A percentile compares a stretch with the other conserved stretches of the same genome.
Evolutionary conservation across 2,797 vertebrate genomes (phyloP).

Genomic region (Intellagama lesueurii): DNA sequence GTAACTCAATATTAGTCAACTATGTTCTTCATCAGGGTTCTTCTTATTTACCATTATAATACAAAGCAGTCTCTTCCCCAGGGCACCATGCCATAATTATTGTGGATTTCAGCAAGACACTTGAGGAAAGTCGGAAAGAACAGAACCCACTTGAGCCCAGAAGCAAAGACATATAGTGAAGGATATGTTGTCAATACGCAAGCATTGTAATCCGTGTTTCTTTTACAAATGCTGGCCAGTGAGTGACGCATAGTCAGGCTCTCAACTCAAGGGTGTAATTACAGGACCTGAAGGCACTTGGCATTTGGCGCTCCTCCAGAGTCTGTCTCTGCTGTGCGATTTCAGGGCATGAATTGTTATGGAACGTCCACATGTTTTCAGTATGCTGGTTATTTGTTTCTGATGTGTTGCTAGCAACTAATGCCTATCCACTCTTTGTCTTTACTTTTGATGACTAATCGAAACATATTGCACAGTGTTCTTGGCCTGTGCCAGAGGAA

Average conservation of each 20-base stretch:
- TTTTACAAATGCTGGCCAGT: neutral
- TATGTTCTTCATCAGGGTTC: neutral
- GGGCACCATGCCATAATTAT: neutral
- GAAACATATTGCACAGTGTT: neutral
- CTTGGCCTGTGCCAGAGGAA: neutral
- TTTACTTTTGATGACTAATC: neutral
- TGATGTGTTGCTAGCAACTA: neutral
- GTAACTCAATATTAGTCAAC: too few relatives aligned
- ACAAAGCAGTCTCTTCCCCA: neutral
- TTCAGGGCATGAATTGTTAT: neutral
- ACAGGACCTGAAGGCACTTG: neutral
- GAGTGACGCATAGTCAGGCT: neutral
- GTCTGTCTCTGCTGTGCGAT: neutral
- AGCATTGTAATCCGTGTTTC: neutral
- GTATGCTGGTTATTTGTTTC: neutral
- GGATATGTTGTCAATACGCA: neutral
- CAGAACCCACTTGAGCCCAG: neutral
- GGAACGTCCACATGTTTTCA: slow-evolving; percentile 8
- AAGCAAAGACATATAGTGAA: neutral
- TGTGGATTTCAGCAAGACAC: too few relatives aligned
- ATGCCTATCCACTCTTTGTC: neutral
- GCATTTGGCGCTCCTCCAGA: neutral
- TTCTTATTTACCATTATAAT: neutral
- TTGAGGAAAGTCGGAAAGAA: neutral
- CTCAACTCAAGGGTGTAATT: neutral